Conservation (phyloP, 2,888 invertebrate species). For the Abrostola tripartita region DNA sequence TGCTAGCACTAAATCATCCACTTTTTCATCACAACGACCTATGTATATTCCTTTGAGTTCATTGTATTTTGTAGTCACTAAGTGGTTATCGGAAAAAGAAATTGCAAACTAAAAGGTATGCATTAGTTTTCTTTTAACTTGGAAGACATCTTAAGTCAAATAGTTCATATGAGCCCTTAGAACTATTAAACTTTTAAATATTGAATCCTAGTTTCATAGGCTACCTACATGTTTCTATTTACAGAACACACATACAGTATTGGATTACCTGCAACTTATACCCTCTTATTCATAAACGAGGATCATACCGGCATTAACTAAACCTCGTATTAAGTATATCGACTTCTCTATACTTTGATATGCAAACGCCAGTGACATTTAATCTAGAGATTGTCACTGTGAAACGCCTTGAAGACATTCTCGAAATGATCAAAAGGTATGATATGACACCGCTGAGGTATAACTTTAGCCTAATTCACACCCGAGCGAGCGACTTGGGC, state of each 20-base stretch:
- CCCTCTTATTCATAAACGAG: too few relatives aligned
- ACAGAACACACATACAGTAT: too few relatives aligned
- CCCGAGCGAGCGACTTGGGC: constrained; percentile 52
- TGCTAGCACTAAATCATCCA: not conserved
- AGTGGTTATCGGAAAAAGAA: not conserved
- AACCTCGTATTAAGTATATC: too few relatives aligned
- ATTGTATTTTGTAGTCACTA: not conserved
- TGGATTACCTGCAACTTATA: too few relatives aligned
- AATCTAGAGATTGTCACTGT: constrained; percentile 61
- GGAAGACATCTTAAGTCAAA: too few relatives aligned
- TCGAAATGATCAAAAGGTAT: constrained; percentile 70
- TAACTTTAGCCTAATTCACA: constrained; percentile 63
- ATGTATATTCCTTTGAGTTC: not conserved
- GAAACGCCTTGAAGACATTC: constrained; percentile 55
- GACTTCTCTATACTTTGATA: too few relatives aligned
- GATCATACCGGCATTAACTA: too few relatives aligned
- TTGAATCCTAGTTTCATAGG: too few relatives aligned
- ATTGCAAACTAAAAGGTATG: not conserved
- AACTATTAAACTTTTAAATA: too few relatives aligned
- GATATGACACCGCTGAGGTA: constrained; percentile 66
- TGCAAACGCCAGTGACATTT: too few relatives aligned
- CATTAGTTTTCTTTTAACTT: not conserved
- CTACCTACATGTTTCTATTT: too few relatives aligned
- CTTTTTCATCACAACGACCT: not conserved
- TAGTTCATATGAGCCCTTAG: not conserved